Percentiles rank a stretch among this genome's conserved stretches.
phyloP scores from a whole-genome alignment of 2,888 invertebrate genomes.

The Molanna angustata region DNA sequence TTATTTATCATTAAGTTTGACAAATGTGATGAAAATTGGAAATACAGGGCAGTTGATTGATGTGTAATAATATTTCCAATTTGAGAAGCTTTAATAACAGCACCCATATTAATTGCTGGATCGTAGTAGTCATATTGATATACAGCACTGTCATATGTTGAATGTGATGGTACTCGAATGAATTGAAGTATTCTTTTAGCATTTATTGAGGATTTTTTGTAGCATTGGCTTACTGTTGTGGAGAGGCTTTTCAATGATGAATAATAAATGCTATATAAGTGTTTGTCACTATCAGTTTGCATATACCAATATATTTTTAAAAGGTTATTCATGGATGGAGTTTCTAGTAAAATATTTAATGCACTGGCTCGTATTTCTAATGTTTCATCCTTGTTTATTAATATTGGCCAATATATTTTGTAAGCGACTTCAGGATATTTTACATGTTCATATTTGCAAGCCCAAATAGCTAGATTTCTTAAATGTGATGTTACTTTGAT shows the following conservation, averaged over 20 bases:
- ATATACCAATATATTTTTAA: conserved; percentile 47
- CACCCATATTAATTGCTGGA: conserved; percentile 43
- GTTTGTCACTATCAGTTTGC: conserved; percentile 43
- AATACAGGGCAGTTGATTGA: conserved; percentile 26
- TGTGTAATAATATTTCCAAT: conserved; percentile 36
- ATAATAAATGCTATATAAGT: conserved; percentile 49
- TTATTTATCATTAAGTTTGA: conserved; percentile 28
- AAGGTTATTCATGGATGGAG: conserved; percentile 40
- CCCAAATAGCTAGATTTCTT: conserved; percentile 45
- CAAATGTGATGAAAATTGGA: conserved; percentile 30
- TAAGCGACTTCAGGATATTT: conserved; percentile 32
- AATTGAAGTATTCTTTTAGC: conserved; percentile 41
- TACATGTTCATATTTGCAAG: conserved; percentile 36
- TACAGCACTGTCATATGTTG: conserved; percentile 30
- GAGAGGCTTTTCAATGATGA: conserved; percentile 44
- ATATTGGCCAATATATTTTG: conserved; percentile 48
- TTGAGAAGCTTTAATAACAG: conserved; percentile 37
- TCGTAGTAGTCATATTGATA: conserved; percentile 43
- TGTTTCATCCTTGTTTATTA: conserved; percentile 43
- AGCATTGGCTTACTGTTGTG: conserved; percentile 45
- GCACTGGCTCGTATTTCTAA: conserved; percentile 45
- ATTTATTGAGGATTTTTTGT: conserved; percentile 37
- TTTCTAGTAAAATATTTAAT: conserved; percentile 43
- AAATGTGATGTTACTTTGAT: conserved; percentile 38
- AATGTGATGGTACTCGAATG: conserved; percentile 36